Percentiles rank a stretch among this genome's conserved stretches.
These are phyloP conservation scores for Drosophila busckii DNA, from an alignment of 1,140 invertebrate genomes.

Conservation along the genomic window DNA sequence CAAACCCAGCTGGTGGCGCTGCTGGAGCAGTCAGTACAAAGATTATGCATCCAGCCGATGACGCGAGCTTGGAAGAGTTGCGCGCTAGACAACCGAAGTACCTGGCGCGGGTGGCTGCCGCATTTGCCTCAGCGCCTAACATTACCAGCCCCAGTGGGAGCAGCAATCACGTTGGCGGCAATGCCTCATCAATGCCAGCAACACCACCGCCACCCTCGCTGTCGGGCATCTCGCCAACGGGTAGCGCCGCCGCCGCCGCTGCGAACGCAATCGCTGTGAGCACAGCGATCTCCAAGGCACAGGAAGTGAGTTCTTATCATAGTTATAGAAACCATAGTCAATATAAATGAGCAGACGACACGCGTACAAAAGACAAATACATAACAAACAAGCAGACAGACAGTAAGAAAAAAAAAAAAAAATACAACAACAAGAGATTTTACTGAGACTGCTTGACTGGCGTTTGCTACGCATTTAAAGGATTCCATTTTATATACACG, in stretches of 20 bases:
- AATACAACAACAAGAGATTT: conserved; percentile 13
- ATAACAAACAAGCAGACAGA: conserved; percentile 15
- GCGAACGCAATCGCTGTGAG: conserved; percentile 65
- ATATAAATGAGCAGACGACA: conserved; percentile 65
- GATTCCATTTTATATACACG: conserved; percentile 55
- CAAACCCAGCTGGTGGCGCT: conserved; percentile 17
- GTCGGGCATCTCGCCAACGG: conserved; percentile 62
- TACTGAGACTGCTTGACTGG: conserved; percentile 35
- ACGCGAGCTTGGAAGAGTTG: conserved; percentile 94
- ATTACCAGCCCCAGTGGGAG: conserved; percentile 59
- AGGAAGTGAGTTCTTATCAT: conserved; percentile 79
- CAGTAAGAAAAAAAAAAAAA: conserved; percentile 5
- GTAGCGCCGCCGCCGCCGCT: conserved; percentile 44
- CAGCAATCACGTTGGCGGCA: conserved; percentile 33
- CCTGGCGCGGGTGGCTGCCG: conserved; percentile 50
- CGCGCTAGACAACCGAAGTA: conserved; percentile 88
- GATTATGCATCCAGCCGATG: conserved; percentile 96
- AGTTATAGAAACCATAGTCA: conserved; percentile 79
- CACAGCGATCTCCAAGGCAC: conserved; percentile 78
- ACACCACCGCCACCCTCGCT: conserved; percentile 58
- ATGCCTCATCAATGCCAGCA: conserved; percentile 45
- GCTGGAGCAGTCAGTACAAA: conserved; percentile 86
- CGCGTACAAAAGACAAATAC: conserved; percentile 26
- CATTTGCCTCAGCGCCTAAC: conserved; percentile 73
- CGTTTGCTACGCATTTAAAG: conserved; percentile 45